Evolutionary conservation across 2,797 vertebrate species (phyloP), one percentile per base, ranked within the genome.

Genomic region (Myotis findleyi): DNA sequence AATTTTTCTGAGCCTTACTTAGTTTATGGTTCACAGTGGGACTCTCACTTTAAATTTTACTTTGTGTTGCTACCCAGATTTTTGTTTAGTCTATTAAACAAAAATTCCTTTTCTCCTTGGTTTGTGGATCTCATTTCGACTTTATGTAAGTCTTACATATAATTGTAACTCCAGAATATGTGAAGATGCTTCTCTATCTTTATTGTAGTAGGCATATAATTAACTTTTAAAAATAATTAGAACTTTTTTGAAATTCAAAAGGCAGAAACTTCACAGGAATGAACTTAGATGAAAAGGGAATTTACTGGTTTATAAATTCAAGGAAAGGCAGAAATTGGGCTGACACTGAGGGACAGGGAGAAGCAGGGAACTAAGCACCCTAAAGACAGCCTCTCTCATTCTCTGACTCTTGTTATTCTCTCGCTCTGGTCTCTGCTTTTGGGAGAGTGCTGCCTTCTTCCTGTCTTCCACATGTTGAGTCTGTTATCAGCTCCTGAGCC

Each of bases 151-250:
- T 0, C 79, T 88, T 75, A 38, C 12, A 33, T 73, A 17, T 69
- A 84, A 55, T 33, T 33, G 5, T 21, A 59, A 73, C n/a, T 87
- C 21, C 66, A 80, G 23, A 93, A 47, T 64, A 59, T 72, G 16
- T 12, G 72, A 89, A 47, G 16, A 20, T 79, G 87, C 36, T 77
- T 89, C 14, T 69, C 49, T 41, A 62, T 62, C 5, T 79, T 64
- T 69, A 69, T 25, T 69, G 38, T 73, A 25, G 20, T 21, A 16
- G 17, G 17, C 10, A 64, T 55, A 41, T 27, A 71, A 73, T 73
- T 73, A 68, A 69, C 17, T 80, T 89, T 94, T 89, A 7, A 21
- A 79, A 66, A 68, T 72, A 86, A 68, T 69, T 81, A 90, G 4
- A 3, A 83, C n/a, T 69, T 88, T 88, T 53, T n/a, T 41, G 57